Evolutionary conservation across 2,888 invertebrate species (phyloP).

Genomic region (Lasioglossum pauxillum): DNA sequence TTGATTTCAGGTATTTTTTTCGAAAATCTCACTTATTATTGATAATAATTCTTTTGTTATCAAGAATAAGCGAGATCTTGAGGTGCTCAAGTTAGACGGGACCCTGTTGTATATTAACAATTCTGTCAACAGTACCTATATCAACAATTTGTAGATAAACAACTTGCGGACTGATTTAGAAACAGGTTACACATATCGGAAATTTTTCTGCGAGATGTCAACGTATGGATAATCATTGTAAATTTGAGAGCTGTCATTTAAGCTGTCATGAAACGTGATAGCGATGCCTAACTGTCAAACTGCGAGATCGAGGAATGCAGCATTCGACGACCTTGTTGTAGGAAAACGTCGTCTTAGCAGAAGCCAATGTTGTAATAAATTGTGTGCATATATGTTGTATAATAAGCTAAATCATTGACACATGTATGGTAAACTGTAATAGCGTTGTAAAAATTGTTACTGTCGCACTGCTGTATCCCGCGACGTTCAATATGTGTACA

Average conservation of each 20-base stretch:
- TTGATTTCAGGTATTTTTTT: background rate
- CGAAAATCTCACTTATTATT: background rate
- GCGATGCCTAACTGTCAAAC: constrained; percentile 30
- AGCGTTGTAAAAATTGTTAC: constrained; percentile 42
- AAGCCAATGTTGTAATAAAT: constrained; percentile 38
- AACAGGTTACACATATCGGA: background rate
- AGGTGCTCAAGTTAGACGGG: background rate
- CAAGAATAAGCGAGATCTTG: background rate
- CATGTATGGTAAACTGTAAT: constrained; percentile 22
- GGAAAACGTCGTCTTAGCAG: constrained; percentile 28
- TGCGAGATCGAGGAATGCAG: constrained; percentile 21
- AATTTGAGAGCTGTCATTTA: constrained; percentile 12
- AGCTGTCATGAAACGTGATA: constrained; percentile 22
- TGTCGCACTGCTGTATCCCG: constrained; percentile 9
- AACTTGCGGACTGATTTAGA: background rate
- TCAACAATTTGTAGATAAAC: background rate
- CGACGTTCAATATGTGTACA: background rate
- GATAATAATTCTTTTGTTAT: background rate
- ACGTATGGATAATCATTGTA: constrained; percentile 3
- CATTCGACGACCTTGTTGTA: constrained; percentile 20
- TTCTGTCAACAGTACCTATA: background rate
- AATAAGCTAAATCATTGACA: constrained; percentile 25
- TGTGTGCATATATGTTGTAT: constrained; percentile 42
- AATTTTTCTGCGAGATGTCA: constrained; percentile 12
- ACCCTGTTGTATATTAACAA: background rate